phyloP scores from a whole-genome alignment of 1,140 invertebrate genomes.

The Bombus superbus region DNA sequence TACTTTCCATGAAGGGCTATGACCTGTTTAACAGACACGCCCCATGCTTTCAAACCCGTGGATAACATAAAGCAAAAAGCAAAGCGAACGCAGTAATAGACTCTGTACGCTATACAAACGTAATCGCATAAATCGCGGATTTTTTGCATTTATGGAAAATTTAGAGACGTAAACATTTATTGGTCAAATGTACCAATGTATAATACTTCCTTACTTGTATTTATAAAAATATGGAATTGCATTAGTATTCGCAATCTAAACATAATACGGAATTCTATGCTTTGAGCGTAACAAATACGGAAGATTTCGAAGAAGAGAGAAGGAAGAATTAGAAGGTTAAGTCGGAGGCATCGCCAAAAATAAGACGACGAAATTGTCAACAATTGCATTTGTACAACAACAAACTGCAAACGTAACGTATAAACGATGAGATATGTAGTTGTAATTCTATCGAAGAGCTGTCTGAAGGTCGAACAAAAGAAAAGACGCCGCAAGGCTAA shows the following conservation, averaged over 20 bases:
- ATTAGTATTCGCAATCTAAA: not conserved
- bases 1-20: slow-evolving; percentile 25
- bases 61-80: slow-evolving; percentile 8
- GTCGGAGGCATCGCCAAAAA: not conserved
- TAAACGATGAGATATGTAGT: not conserved
- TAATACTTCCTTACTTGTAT: not conserved
- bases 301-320: not conserved
- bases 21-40: slow-evolving; percentile 33
- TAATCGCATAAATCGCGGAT: not conserved
- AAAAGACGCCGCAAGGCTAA: not conserved
- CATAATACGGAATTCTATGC: not conserved
- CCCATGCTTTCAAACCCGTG: slow-evolving; percentile 23
- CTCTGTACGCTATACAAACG: not conserved
- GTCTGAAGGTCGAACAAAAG: not conserved
- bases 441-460: slow-evolving; percentile 1
- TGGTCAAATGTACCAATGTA: not conserved
- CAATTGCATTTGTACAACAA: not conserved
- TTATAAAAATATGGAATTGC: not conserved
- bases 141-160: not conserved
- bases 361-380: not conserved
- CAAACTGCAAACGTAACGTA: not conserved
- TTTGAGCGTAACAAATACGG: too few relatives aligned
- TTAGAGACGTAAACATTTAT: not conserved
- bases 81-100: too few relatives aligned
- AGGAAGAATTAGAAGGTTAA: not conserved